A percentile compares a stretch with the other conserved stretches of the same genome.
Evolutionary conservation across 2,888 invertebrate species (phyloP).

Genomic region (Diachrysia chrysitis): DNA sequence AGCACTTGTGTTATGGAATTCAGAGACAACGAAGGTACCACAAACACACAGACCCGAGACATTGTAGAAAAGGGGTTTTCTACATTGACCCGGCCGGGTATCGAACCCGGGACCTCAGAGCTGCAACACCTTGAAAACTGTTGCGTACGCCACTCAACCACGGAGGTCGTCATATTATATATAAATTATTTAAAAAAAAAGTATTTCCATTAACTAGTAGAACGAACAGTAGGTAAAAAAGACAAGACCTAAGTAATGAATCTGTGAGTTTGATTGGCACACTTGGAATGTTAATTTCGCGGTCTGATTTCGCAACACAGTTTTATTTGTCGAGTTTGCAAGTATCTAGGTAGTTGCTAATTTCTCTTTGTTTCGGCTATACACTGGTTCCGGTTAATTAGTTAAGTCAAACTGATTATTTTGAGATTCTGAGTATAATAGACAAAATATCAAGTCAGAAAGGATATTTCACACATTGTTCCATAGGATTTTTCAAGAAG

Average conservation of each 20-base stretch:
- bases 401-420: neutral
- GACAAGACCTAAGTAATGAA: conserved; percentile 14
- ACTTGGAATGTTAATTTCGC: conserved; percentile 65
- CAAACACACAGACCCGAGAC: no score
- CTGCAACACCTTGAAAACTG: no score
- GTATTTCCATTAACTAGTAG: neutral
- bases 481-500: neutral
- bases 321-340: conserved; percentile 60
- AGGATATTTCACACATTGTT: neutral
- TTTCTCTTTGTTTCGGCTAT: conserved; percentile 49
- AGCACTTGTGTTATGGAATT: no score
- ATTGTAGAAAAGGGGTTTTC: no score
- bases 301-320: conserved; percentile 64
- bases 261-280: conserved; percentile 20
- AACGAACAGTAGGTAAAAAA: neutral
- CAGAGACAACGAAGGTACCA: no score
- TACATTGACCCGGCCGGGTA: no score
- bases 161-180: no score
- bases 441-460: neutral
- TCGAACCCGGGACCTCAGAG: no score
- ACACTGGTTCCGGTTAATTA: conserved; percentile 21
- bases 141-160: no score
- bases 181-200: no score
- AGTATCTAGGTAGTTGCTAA: conserved; percentile 42
- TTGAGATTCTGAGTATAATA: neutral